Percentiles rank a stretch among this genome's conserved stretches.
phyloP scores from a whole-genome alignment of 1,140 invertebrate species.

The Ridgeia piscesae region DNA sequence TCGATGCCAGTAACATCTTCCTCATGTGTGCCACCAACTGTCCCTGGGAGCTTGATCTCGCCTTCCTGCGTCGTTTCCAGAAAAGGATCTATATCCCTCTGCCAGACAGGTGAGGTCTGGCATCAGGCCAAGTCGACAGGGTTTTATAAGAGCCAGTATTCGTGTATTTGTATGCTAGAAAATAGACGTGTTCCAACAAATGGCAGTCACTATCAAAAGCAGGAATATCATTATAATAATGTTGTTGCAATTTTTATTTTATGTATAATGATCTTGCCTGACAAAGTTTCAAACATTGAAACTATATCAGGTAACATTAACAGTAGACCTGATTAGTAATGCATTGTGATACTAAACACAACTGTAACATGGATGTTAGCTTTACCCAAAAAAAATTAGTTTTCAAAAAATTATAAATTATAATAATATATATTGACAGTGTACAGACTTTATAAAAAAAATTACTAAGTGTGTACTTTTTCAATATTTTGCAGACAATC shows the following conservation, averaged over 20 bases:
- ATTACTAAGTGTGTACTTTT: too few relatives aligned
- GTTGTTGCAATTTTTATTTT: not conserved
- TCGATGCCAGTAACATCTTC: conserved; percentile 47
- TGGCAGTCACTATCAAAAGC: not conserved
- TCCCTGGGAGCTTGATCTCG: conserved; percentile 68
- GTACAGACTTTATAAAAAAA: too few relatives aligned
- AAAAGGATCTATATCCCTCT: conserved; percentile 64
- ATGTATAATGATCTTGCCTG: not conserved
- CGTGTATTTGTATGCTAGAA: not conserved
- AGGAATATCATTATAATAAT: not conserved
- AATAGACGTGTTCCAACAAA: not conserved
- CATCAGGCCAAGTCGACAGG: conserved; percentile 32
- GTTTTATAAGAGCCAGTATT: not conserved
- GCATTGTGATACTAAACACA: too few relatives aligned
- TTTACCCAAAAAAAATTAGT: too few relatives aligned
- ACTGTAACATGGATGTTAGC: too few relatives aligned
- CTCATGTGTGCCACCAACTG: conserved; percentile 67
- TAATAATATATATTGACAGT: too few relatives aligned
- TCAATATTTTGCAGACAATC: not conserved
- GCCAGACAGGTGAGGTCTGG: conserved; percentile 56
- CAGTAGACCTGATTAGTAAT: too few relatives aligned
- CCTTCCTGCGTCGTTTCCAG: conserved; percentile 66
- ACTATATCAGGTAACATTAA: not conserved
- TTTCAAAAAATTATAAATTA: too few relatives aligned
- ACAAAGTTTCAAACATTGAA: conserved; percentile 16